phyloP scores from a whole-genome alignment of 2,888 invertebrate species.

The Volucella inanis region DNA sequence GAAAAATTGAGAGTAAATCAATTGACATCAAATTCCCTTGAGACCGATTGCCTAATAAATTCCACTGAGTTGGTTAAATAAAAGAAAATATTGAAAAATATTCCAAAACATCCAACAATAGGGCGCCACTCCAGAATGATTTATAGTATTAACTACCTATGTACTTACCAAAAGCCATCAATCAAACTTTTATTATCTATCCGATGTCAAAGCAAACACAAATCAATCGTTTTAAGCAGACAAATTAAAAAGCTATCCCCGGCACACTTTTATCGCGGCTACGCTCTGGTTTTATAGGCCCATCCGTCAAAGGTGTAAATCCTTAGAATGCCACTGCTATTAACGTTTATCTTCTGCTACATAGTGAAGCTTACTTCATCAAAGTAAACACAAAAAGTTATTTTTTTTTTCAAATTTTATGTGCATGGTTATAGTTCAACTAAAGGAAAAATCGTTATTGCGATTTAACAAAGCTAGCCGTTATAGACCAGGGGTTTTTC shows the following conservation, averaged over 20 bases:
- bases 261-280: slow-evolving; percentile 1
- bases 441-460: no score
- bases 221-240: slow-evolving; percentile 32
- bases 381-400: background rate
- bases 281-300: background rate
- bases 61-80: slow-evolving; percentile 22
- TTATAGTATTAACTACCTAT: no score
- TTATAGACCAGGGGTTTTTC: no score
- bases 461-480: no score
- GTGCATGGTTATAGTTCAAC: no score
- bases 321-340: slow-evolving; percentile 29
- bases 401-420: no score
- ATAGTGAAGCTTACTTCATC: slow-evolving; percentile 8
- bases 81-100: background rate
- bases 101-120: slow-evolving; percentile 12
- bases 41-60: slow-evolving; percentile 46
- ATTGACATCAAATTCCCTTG: slow-evolving; percentile 34
- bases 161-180: slow-evolving; percentile 44
- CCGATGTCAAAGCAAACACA: slow-evolving; percentile 64
- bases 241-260: slow-evolving; percentile 27
- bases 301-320: slow-evolving; percentile 45
- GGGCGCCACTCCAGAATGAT: slow-evolving; percentile 58
- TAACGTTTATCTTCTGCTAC: slow-evolving; percentile 26
- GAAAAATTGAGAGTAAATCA: slow-evolving; percentile 19
- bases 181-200: slow-evolving; percentile 55